Conservation (phyloP, 2,888 invertebrate genomes). For the Rotaria macrura region DNA sequence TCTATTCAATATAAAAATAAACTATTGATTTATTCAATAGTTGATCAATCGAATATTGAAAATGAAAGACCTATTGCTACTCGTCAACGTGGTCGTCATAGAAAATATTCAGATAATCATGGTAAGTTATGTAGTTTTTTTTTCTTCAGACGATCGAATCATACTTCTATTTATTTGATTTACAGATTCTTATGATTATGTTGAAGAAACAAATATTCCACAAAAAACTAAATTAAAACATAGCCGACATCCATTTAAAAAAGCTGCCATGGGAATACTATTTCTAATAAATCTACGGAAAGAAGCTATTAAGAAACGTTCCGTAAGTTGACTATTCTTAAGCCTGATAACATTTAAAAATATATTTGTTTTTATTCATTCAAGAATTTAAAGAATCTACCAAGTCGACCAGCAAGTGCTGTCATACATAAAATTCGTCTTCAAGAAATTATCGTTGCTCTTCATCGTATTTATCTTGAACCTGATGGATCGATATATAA, state of each 20-base stretch:
- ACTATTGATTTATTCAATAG: neutral
- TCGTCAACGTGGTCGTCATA: neutral
- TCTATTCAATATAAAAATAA: no score
- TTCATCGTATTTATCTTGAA: conserved; percentile 9
- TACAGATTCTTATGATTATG: neutral
- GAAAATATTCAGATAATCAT: neutral
- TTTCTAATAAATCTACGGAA: neutral
- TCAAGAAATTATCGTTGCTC: neutral
- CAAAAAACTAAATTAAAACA: neutral
- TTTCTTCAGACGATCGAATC: no score
- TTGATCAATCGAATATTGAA: neutral
- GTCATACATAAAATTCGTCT: neutral
- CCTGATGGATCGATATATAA: neutral
- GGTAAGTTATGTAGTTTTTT: neutral
- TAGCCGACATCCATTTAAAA: neutral
- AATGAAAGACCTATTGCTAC: neutral
- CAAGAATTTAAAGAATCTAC: neutral
- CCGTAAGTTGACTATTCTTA: neutral
- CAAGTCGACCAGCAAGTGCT: neutral
- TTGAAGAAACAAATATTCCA: neutral
- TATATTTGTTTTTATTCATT: neutral
- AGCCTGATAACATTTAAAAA: no score
- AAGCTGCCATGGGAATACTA: neutral
- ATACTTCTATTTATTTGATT: no score
- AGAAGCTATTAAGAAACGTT: neutral